Conservation (phyloP, 92 coral and sea anemone genomes). For the Micromussa lordhowensis region DNA sequence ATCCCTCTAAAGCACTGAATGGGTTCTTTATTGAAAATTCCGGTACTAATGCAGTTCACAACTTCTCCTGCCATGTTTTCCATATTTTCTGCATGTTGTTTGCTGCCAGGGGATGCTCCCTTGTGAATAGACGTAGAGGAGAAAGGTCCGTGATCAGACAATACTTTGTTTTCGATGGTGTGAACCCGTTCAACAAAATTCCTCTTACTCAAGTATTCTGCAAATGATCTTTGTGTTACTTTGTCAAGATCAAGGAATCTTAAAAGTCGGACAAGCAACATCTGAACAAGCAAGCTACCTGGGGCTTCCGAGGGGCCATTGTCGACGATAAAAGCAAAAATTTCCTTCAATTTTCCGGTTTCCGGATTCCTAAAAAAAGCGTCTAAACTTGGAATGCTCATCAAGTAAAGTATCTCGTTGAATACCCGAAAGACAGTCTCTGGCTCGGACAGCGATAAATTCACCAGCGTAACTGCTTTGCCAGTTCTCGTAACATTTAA, state of each 20-base stretch:
- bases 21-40: slow-evolving; percentile 20
- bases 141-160: slow-evolving; percentile 56
- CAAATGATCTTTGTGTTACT: slow-evolving; percentile 46
- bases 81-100: slow-evolving; percentile 41
- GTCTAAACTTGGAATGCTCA: slow-evolving; percentile 64
- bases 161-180: slow-evolving; percentile 37
- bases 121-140: slow-evolving; percentile 29
- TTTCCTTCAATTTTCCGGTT: slow-evolving; percentile 54
- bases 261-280: slow-evolving; percentile 28
- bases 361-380: slow-evolving; percentile 48
- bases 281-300: slow-evolving; percentile 38
- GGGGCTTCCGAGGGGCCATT: slow-evolving; percentile 58
- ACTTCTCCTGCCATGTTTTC: slow-evolving; percentile 36
- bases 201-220: slow-evolving; percentile 58
- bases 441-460: slow-evolving; percentile 59
- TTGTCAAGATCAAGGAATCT: slow-evolving; percentile 36
- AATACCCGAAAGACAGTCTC: slow-evolving; percentile 64
- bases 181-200: slow-evolving; percentile 61
- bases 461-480: slow-evolving; percentile 61
- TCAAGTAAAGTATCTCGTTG: slow-evolving; percentile 55
- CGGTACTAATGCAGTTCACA: slow-evolving; percentile 18
- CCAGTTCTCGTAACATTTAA: slow-evolving; percentile 68
- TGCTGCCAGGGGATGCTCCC: slow-evolving; percentile 49
- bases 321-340: slow-evolving; percentile 47
- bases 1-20: slow-evolving; percentile 37